Evolutionary conservation across 1,140 invertebrate genomes (phyloP).

Genomic region (Aradophagus sp.): DNA sequence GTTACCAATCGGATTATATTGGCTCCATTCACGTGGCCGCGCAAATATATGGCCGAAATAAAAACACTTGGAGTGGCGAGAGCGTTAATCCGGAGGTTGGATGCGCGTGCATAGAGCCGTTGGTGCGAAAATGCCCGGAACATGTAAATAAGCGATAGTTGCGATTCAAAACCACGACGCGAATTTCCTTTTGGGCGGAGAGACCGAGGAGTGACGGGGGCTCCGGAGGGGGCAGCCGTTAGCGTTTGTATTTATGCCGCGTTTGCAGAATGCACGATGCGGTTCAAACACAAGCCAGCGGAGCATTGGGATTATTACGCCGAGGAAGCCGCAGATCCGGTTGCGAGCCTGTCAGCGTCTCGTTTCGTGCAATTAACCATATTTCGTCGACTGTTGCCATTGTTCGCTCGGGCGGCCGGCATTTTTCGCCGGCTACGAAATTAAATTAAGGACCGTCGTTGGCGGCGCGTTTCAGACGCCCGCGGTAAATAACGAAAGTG

Average conservation of each 20-base stretch:
- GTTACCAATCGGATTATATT: conserved; percentile 54
- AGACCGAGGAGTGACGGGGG: too few relatives aligned
- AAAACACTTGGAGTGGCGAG: conserved; percentile 42
- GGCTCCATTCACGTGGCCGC: conserved; percentile 32
- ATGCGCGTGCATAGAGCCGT: conserved; percentile 48
- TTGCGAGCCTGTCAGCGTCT: conserved; percentile 41
- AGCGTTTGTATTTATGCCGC: conserved; percentile 39
- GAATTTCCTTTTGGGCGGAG: conserved; percentile 47
- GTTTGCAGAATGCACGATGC: conserved; percentile 36
- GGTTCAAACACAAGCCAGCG: conserved; percentile 23
- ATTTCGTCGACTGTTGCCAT: conserved; percentile 45
- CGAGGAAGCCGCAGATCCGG: conserved; percentile 46
- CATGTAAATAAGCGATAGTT: conserved; percentile 53
- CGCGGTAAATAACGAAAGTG: conserved; percentile 29
- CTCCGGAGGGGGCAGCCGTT: conserved; percentile 14
- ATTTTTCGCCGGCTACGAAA: conserved; percentile 30
- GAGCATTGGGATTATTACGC: conserved; percentile 40
- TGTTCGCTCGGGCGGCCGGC: conserved; percentile 14
- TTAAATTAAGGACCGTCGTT: conserved; percentile 42
- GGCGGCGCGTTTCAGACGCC: conserved; percentile 15
- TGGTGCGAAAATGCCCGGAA: conserved; percentile 51
- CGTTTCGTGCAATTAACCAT: conserved; percentile 50
- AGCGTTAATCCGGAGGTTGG: conserved; percentile 43
- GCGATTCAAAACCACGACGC: conserved; percentile 47
- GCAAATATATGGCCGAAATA: conserved; percentile 48